Percentiles rank a stretch among this genome's conserved stretches.
Evolutionary conservation across 2,888 invertebrate genomes (phyloP).

Genomic region (Oscheius myriophilus): DNA sequence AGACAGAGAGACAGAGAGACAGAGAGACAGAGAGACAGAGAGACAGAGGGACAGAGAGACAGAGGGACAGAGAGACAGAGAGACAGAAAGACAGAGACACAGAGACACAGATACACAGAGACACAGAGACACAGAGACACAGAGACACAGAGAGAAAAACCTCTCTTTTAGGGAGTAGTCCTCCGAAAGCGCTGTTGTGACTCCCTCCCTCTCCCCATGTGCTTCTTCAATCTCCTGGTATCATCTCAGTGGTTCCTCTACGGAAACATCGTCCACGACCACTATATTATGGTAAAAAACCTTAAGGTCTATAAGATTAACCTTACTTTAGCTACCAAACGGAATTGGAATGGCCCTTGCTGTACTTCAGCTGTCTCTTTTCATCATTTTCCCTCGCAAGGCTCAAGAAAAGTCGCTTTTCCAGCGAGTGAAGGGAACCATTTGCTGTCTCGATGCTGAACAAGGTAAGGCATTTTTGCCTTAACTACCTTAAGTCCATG

Average conservation of each 20-base stretch:
- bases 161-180: slow-evolving; percentile 78
- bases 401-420: slow-evolving; percentile 28
- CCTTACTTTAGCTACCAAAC: slow-evolving; percentile 80
- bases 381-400: slow-evolving; percentile 78
- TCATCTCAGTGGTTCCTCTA: slow-evolving; percentile 84
- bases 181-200: slow-evolving; percentile 77
- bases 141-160: neutral
- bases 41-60: neutral
- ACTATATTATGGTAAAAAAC: slow-evolving; percentile 80
- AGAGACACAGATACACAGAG: neutral
- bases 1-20: neutral
- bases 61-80: neutral
- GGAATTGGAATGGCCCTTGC: slow-evolving; percentile 81
- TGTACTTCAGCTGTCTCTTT: slow-evolving; percentile 81
- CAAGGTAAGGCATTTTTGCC: too few relatives aligned
- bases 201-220: slow-evolving; percentile 86
- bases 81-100: too few relatives aligned
- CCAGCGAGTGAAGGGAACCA: slow-evolving; percentile 1
- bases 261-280: slow-evolving; percentile 81
- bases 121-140: too few relatives aligned
- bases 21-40: too few relatives aligned
- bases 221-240: slow-evolving; percentile 85
- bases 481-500: too few relatives aligned
- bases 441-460: neutral
- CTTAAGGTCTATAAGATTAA: neutral